Conservation (phyloP, 2,888 invertebrate genomes). For the Steinernema hermaphroditum region DNA sequence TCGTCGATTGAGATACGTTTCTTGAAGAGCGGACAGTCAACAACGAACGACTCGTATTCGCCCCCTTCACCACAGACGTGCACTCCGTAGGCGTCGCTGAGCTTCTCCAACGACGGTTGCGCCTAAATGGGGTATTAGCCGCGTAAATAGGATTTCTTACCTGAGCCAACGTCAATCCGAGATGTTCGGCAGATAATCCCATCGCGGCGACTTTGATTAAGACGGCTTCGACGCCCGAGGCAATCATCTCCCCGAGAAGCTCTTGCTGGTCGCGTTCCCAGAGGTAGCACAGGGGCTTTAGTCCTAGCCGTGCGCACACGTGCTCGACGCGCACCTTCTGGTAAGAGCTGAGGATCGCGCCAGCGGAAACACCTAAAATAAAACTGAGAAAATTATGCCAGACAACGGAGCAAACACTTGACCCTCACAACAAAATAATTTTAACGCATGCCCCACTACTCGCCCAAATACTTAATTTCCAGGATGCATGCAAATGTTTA, state of each 20-base stretch:
- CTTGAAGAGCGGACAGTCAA: constrained; percentile 93
- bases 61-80: constrained; percentile 98
- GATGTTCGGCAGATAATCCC: constrained; percentile 76
- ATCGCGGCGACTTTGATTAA: constrained; percentile 93
- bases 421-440: too few species aligned
- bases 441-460: too few species aligned
- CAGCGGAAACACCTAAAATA: constrained; percentile 88
- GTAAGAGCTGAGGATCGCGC: constrained; percentile 96
- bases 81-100: constrained; percentile 89
- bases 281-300: constrained; percentile 86
- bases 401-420: too few species aligned
- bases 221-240: constrained; percentile 85
- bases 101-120: constrained; percentile 81
- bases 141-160: constrained; percentile 34
- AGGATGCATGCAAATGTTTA: too few species aligned
- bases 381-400: too few species aligned
- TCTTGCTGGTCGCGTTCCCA: constrained; percentile 94
- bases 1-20: constrained; percentile 39
- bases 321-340: constrained; percentile 84
- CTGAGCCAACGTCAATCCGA: constrained; percentile 58
- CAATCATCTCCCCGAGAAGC: constrained; percentile 93
- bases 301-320: constrained; percentile 81
- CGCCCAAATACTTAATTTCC: too few species aligned
- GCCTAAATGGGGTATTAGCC: constrained; percentile 72
- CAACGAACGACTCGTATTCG: constrained; percentile 95